Evolutionary conservation across 2,113 vertebrate genomes (phyloP).

Genomic region (Candoia aspera): DNA sequence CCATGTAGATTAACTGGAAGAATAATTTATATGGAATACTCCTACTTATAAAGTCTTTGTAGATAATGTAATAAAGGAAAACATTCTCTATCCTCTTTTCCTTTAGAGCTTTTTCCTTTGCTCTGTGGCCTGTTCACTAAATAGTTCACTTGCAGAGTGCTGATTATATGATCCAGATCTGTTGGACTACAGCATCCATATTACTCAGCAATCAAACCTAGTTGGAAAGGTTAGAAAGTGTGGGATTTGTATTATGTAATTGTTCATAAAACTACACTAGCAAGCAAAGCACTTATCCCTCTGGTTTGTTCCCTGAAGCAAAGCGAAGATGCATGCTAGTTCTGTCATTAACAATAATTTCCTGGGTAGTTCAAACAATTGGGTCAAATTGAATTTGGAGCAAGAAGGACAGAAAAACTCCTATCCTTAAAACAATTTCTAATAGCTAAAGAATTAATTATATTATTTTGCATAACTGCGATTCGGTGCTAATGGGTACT

Average conservation of each 20-base stretch:
- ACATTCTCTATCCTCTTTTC: background rate
- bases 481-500: background rate
- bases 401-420: background rate
- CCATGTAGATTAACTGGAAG: background rate
- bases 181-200: no score
- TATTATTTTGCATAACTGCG: background rate
- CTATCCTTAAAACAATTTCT: background rate
- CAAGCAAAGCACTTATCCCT: background rate
- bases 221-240: background rate
- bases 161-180: background rate
- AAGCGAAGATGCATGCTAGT: background rate
- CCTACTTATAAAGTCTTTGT: background rate
- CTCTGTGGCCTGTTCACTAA: background rate
- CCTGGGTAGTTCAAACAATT: background rate
- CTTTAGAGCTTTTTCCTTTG: background rate
- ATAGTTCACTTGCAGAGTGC: no score
- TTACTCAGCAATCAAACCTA: no score
- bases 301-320: background rate
- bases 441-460: background rate
- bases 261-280: background rate
- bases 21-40: background rate
- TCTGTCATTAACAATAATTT: background rate
- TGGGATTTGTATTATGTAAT: background rate
- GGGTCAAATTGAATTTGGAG: background rate
- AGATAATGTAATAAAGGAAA: background rate